phyloP scores from a whole-genome alignment of 2,113 vertebrate genomes.

The Siphamia tubifer region DNA sequence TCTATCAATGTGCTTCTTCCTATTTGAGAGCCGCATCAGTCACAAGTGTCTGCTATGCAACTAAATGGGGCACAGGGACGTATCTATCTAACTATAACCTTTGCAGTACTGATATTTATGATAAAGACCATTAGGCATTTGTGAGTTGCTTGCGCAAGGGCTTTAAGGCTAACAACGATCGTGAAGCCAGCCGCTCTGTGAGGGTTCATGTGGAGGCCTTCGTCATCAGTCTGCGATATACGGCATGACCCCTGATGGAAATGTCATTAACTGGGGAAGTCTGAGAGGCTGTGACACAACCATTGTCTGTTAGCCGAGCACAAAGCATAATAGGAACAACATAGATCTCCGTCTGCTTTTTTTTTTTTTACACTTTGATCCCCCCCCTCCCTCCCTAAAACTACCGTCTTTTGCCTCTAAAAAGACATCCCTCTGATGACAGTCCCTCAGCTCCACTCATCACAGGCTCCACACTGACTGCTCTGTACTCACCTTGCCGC shows the following conservation, averaged over 20 bases:
- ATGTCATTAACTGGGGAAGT: conserved; percentile 32
- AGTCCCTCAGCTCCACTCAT: conserved; percentile 17
- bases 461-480: conserved; percentile 7
- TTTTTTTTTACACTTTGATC: not conserved
- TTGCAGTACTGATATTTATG: conserved; percentile 78
- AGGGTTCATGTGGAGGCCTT: conserved; percentile 24
- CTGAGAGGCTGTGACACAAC: conserved; percentile 32
- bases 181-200: conserved; percentile 53
- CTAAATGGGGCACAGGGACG: conserved; percentile 74
- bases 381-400: too few species aligned
- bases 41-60: conserved; percentile 58
- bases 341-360: conserved; percentile 4
- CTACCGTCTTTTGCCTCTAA: too few species aligned
- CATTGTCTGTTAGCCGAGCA: conserved; percentile 15
- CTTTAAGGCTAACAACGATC: conserved; percentile 73
- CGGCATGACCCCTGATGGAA: conserved; percentile 15
- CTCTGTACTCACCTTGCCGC: conserved; percentile 33
- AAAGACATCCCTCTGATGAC: not conserved
- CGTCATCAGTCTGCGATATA: conserved; percentile 50
- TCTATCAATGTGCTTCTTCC: conserved; percentile 66
- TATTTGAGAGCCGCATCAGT: conserved; percentile 65
- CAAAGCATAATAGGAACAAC: conserved; percentile 21
- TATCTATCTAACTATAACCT: conserved; percentile 82
- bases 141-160: conserved; percentile 70
- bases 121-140: conserved; percentile 78